Evolutionary conservation across 2,888 invertebrate species (phyloP), one percentile per base, ranked within the genome.

Genomic region (Morpho deidamia): DNA sequence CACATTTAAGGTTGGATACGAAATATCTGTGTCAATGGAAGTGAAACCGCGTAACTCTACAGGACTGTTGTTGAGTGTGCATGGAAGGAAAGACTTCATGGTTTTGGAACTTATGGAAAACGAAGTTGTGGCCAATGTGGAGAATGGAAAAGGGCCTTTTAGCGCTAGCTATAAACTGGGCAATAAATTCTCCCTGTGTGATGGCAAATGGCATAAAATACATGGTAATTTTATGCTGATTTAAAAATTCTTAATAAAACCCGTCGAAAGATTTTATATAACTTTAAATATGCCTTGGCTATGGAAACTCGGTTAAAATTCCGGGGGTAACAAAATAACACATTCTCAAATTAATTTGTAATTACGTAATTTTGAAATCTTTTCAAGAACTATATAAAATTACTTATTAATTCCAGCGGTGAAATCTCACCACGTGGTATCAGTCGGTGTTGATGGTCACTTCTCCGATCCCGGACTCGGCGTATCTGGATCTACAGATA

Each of bases 121-220:
- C 59, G 92, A 94, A 53, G 92, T 99, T 14, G 92, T 93, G 56
- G 94, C 97, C 66, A 93, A 94, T 0, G 96, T 95, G 1, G 96
- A 96, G 64, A 95, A 96, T 67, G 95, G 95, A 0, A 94, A 92
- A 68, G 97, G 97, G 8, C 92, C 94, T 1, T 94, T 96, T 66
- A 92, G 92, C 2, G 94, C 96, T 2, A 92, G 91, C 14, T 96
- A 93, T 76, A 91, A 91, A 49, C 88, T 93, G 0, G 92, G 93
- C 35, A 89, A 92, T 44, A 91, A 92, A 47, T 91, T 92, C 56
- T 92, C 94, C 66, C 92, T 98, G 58, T 99, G 99, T 74, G 97
- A 99, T 80, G 99, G 99, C 45, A 91, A 95, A 52, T 99, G 99
- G 99, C 98, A 99, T 74, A 94, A 92, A 54, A 95, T 98, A 68